phyloP scores from a whole-genome alignment of 2,888 invertebrate genomes.

The Pediacus dermestoides region DNA sequence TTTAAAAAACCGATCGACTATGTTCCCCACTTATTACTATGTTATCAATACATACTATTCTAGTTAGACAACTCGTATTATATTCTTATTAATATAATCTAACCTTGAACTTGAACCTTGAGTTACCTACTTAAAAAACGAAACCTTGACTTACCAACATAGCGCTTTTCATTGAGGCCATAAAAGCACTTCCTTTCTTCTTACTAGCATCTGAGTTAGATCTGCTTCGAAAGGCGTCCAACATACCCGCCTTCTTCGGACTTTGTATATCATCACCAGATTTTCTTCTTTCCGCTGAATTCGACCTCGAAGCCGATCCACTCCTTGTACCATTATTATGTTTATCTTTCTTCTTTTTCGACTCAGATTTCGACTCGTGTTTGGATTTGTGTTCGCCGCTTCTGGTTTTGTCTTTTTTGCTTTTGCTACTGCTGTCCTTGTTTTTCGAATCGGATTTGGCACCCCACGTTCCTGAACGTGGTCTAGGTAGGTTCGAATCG shows the following conservation, averaged over 20 bases:
- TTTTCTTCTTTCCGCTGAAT: slow-evolving; percentile 45
- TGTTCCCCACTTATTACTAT: too few species aligned
- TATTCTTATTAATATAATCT: too few species aligned
- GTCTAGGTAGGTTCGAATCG: slow-evolving; percentile 50
- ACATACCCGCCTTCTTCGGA: slow-evolving; percentile 62
- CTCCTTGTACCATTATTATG: slow-evolving; percentile 44
- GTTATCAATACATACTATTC: too few species aligned
- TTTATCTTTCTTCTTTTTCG: slow-evolving; percentile 38
- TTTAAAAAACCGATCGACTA: too few species aligned
- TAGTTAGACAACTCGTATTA: too few species aligned
- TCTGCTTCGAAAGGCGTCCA: slow-evolving; percentile 62
- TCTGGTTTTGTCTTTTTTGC: slow-evolving; percentile 27
- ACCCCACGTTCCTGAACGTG: slow-evolving; percentile 64
- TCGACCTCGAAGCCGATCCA: slow-evolving; percentile 48
- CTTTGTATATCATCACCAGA: slow-evolving; percentile 37
- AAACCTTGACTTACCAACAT: slow-evolving; percentile 61
- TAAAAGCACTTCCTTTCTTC: slow-evolving; percentile 63
- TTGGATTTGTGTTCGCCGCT: slow-evolving; percentile 29
- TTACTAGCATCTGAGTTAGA: slow-evolving; percentile 72
- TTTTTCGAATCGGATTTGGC: slow-evolving; percentile 44
- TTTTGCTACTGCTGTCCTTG: slow-evolving; percentile 18
- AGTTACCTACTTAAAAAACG: neutral
- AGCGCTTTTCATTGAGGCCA: slow-evolving; percentile 81
- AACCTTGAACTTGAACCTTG: too few species aligned
- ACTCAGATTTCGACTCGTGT: slow-evolving; percentile 31